These are phyloP conservation scores for Mesocentrotus franciscanus DNA, from an alignment of 53 echinoderm and acorn worm genomes.

Conservation along the genomic window DNA sequence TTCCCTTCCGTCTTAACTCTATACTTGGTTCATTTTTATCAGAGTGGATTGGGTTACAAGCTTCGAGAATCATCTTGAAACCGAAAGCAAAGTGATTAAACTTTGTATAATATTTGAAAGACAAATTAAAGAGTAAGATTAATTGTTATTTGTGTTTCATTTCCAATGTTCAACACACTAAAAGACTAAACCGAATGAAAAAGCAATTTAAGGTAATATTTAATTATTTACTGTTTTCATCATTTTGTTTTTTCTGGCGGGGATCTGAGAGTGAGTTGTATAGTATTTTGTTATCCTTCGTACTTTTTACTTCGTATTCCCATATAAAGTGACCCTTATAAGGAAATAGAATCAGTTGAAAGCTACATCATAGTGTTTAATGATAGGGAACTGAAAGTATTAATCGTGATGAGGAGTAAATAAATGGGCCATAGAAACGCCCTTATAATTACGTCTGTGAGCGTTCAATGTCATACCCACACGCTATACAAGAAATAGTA, in stretches of 20 bases:
- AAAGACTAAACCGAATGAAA: background rate
- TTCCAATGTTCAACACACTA: background rate
- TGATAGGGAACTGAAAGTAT: background rate
- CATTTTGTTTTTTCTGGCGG: background rate
- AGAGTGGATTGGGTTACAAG: background rate
- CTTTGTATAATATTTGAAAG: background rate
- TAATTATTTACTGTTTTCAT: background rate
- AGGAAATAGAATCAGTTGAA: too few species aligned
- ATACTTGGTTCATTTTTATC: background rate
- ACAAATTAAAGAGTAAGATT: background rate
- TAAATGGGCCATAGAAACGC: background rate
- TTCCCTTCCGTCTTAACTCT: background rate
- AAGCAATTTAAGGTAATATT: background rate
- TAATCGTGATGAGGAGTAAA: background rate
- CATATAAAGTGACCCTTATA: too few species aligned
- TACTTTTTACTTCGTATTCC: too few species aligned
- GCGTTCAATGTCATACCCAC: too few species aligned
- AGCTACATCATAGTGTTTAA: too few species aligned
- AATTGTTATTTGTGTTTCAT: background rate
- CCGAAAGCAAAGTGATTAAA: conserved; percentile 5
- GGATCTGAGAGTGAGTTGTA: background rate
- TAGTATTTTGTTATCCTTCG: too few species aligned
- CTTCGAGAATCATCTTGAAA: background rate
- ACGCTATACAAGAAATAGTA: too few species aligned
- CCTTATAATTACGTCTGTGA: too few species aligned